These are phyloP conservation scores for Limnephilus marmoratus DNA, from an alignment of 2,888 invertebrate genomes.

Conservation along the genomic window DNA sequence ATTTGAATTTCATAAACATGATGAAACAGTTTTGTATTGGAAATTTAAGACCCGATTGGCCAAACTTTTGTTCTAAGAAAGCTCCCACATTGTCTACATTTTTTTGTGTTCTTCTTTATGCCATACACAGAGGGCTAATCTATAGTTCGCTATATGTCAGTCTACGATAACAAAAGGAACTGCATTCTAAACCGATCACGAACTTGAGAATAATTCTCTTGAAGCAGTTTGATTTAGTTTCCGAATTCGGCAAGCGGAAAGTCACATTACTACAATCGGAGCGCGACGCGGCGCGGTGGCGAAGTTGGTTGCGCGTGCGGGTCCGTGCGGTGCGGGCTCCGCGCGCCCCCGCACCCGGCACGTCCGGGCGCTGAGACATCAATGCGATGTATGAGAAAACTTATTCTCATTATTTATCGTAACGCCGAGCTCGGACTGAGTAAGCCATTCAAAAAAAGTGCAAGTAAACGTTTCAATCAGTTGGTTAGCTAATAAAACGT, in stretches of 20 bases:
- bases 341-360: neutral
- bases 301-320: neutral
- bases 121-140: neutral
- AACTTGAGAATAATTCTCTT: neutral
- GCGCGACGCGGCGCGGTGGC: neutral
- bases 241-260: neutral
- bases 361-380: neutral
- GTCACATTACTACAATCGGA: slow-evolving; percentile 8
- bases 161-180: neutral
- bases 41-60: too few relatives aligned
- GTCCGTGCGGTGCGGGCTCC: neutral
- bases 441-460: neutral
- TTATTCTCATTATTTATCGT: slow-evolving; percentile 22
- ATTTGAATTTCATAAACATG: too few relatives aligned
- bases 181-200: neutral
- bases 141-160: neutral
- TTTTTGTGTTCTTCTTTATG: too few relatives aligned
- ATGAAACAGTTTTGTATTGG: too few relatives aligned
- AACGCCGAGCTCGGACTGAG: neutral
- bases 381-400: slow-evolving; percentile 28
- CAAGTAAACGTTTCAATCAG: neutral
- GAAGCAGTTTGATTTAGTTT: neutral
- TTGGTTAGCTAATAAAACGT: neutral
- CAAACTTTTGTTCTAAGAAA: too few relatives aligned
- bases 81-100: too few relatives aligned